These are phyloP conservation scores for Porphyrio hochstetteri DNA, from an alignment of 2,113 vertebrate genomes.

Conservation along the genomic window DNA sequence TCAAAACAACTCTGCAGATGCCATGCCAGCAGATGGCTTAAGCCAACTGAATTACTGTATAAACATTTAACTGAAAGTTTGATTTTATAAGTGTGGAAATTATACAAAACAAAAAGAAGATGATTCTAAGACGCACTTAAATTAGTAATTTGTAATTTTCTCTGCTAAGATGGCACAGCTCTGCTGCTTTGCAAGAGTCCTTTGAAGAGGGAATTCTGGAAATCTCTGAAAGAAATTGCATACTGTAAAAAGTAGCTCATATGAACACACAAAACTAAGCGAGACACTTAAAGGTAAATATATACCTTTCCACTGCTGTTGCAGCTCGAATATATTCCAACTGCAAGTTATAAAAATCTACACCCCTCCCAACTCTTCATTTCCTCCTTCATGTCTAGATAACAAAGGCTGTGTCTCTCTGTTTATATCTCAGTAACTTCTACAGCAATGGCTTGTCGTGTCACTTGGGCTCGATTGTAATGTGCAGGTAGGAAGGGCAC, in stretches of 20 bases:
- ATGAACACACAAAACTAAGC: not conserved
- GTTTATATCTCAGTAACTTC: conserved; percentile 1
- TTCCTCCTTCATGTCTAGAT: conserved; percentile 10
- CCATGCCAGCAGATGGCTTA: conserved; percentile 38
- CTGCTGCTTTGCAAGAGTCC: not conserved
- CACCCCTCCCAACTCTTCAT: not conserved
- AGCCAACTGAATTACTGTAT: conserved; percentile 41
- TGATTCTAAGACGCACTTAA: conserved; percentile 43
- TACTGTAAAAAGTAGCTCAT: not conserved
- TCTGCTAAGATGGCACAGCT: not conserved
- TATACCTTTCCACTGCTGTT: not conserved
- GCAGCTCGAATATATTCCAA: not conserved
- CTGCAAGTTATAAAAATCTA: conserved; percentile 13
- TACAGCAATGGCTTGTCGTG: not conserved
- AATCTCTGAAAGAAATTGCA: not conserved
- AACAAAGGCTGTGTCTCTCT: conserved; percentile 1
- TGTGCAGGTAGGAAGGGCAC: not conserved
- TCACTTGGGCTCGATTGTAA: not conserved
- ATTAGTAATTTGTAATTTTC: conserved; percentile 67
- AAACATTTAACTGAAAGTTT: conserved; percentile 65
- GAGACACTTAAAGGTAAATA: not conserved
- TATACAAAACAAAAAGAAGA: conserved; percentile 63
- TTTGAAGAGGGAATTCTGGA: not conserved
- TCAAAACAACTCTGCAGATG: conserved; percentile 31
- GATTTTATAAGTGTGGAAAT: conserved; percentile 66